A percentile compares a stretch with the other conserved stretches of the same genome.
These are phyloP conservation scores for Calcarius lapponicus DNA, from an alignment of 2,797 vertebrate species.

Conservation along the genomic window DNA sequence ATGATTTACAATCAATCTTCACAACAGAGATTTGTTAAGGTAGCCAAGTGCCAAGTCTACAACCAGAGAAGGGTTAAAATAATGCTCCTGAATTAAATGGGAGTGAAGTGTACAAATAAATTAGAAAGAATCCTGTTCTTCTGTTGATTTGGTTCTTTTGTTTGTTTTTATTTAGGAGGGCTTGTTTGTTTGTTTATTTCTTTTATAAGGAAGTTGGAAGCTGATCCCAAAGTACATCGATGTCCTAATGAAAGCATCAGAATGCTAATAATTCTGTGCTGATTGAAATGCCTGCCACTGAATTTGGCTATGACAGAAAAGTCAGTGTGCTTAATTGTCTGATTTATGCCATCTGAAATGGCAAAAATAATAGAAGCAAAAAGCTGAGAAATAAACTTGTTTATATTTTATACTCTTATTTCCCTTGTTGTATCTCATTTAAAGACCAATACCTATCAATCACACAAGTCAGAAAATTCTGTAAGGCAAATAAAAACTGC, in stretches of 20 bases:
- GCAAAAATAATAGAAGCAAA: background rate
- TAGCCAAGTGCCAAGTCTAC: background rate
- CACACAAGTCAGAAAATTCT: background rate
- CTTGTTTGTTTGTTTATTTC: background rate
- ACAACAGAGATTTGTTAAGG: background rate
- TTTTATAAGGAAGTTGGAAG: background rate
- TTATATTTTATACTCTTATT: background rate
- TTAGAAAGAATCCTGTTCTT: background rate
- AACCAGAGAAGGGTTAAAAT: background rate
- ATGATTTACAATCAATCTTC: background rate
- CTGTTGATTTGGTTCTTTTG: background rate
- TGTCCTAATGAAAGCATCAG: background rate
- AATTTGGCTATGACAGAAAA: background rate
- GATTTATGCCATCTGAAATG: constrained; percentile 1
- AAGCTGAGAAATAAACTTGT: background rate
- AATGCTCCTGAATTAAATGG: background rate
- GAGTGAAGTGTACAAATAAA: background rate
- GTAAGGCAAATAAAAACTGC: background rate
- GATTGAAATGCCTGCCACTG: background rate
- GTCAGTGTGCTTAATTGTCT: background rate
- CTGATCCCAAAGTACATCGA: background rate
- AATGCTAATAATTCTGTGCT: background rate
- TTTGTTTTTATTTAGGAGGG: background rate
- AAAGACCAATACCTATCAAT: background rate
- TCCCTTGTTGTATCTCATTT: background rate